phyloP scores from a whole-genome alignment of 1,140 invertebrate species.

The Bradysia coprophila region DNA sequence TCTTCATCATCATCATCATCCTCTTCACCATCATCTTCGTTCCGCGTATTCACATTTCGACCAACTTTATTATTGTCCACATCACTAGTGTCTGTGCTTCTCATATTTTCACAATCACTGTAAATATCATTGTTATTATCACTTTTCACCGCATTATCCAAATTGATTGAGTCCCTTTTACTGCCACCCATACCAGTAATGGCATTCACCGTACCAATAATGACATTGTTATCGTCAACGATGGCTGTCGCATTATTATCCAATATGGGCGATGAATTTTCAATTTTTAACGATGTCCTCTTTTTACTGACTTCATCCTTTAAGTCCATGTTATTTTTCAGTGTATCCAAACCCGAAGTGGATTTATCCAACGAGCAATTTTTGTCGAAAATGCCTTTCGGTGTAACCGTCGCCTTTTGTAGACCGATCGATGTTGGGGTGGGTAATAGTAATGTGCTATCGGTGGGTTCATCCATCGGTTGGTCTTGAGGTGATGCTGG shows the following conservation, averaged over 20 bases:
- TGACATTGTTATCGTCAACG: not conserved
- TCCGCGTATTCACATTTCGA: conserved; percentile 16
- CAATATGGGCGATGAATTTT: not conserved
- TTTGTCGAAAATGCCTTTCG: too few species aligned
- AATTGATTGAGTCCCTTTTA: not conserved
- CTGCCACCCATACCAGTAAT: too few species aligned
- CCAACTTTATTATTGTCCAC: conserved; percentile 1
- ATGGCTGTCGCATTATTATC: not conserved
- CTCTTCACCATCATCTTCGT: conserved; percentile 17
- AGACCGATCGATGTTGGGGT: conserved; percentile 13
- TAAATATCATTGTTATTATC: not conserved
- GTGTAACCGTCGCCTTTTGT: conserved; percentile 8
- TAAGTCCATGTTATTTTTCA: conserved; percentile 22
- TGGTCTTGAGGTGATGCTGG: not conserved
- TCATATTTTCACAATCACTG: not conserved
- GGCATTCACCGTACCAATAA: too few species aligned
- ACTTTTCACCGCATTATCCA: not conserved
- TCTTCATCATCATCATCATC: not conserved
- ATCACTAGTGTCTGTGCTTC: not conserved
- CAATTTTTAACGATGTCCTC: conserved; percentile 16
- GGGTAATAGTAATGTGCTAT: not conserved
- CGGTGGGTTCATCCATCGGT: not conserved
- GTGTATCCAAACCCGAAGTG: conserved; percentile 19
- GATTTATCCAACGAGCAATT: conserved; percentile 9
- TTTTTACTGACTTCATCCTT: conserved; percentile 22